Base-by-base conservation (phyloP, 2,797 vertebrate species). In the Numenius phaeopus region DNA sequence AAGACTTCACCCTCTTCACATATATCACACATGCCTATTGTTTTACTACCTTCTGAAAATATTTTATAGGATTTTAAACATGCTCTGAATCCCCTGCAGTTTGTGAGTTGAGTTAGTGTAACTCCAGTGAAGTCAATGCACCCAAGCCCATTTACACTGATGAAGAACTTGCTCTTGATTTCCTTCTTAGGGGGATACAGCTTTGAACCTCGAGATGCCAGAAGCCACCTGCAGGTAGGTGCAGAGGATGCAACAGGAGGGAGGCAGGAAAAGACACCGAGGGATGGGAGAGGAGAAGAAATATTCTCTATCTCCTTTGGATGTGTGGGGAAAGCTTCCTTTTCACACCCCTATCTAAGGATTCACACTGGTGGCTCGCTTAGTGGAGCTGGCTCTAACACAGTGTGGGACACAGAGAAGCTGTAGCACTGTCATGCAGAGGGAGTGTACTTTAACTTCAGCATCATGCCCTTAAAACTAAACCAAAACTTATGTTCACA, bases 11-110 rank as follows among this genome's bases (percentile, higher is more conserved):
- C 11, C 16, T n/a, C 44, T 72, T 82, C 30, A 30, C 40, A n/a
- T 1, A 0, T 42, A 19, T 24, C 40, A 40, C 20, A 17, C 0
- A 1, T 23, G 10, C 29, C 20, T 89, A 7, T 12, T 11, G 1
- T 6, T 32, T 55, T 83, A 29, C n/a, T 40, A 27, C 21, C 6
- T 75, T 82, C 22, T 44, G 11, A 52, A 70, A 67, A 23, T 27
- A 37, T 26, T 89, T 79, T 12, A 22, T 44, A 64, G 30, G 18
- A 37, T 64, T 77, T 77, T 27, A 83, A 79, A 87, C 34, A 87
- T 39, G 13, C 40, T 77, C 37, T 46, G 12, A 67, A 32, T 58
- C 15, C 17, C 17, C 40, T 57, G 46, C 5, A 65, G 21, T 24
- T 39, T 82, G 17, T 49, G 72, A 30, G 37, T 71, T 81, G 26